Evolutionary conservation across 2,888 invertebrate species (phyloP).

Genomic region (Zaprionus obscuricornis): DNA sequence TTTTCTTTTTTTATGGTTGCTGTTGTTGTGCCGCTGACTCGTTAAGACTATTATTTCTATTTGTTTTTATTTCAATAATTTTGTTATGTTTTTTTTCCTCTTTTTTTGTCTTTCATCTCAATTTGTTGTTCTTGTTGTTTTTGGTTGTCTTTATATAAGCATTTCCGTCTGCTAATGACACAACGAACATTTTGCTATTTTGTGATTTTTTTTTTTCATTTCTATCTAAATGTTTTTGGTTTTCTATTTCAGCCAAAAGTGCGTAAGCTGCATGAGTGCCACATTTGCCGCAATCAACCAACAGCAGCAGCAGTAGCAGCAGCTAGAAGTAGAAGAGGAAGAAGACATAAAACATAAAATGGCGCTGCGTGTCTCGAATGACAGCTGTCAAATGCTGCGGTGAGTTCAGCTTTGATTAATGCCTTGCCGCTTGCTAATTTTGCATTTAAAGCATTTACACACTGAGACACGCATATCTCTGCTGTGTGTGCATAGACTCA

Average conservation of each 20-base stretch:
- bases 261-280: constrained; percentile 67
- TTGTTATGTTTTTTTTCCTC: constrained; percentile 5
- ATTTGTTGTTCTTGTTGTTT: no score
- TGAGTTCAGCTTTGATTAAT: constrained; percentile 56
- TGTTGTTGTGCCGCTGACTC: constrained; percentile 21
- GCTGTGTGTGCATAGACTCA: constrained; percentile 5
- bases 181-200: constrained; percentile 23
- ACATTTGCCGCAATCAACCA: not conserved
- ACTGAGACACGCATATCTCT: constrained; percentile 1
- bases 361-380: constrained; percentile 59
- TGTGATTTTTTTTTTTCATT: constrained; percentile 30
- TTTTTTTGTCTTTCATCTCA: not conserved
- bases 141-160: constrained; percentile 21
- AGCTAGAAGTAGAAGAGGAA: constrained; percentile 4
- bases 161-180: constrained; percentile 66
- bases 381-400: constrained; percentile 68
- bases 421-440: constrained; percentile 49
- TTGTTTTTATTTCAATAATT: no score
- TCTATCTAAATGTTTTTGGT: constrained; percentile 34
- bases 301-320: constrained; percentile 1
- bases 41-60: constrained; percentile 34
- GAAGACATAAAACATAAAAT: constrained; percentile 39
- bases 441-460: constrained; percentile 47
- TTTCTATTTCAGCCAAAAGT: constrained; percentile 58
- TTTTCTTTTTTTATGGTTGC: constrained; percentile 21